phyloP scores from a whole-genome alignment of 1,140 invertebrate genomes.

The Brachionus angularis region DNA sequence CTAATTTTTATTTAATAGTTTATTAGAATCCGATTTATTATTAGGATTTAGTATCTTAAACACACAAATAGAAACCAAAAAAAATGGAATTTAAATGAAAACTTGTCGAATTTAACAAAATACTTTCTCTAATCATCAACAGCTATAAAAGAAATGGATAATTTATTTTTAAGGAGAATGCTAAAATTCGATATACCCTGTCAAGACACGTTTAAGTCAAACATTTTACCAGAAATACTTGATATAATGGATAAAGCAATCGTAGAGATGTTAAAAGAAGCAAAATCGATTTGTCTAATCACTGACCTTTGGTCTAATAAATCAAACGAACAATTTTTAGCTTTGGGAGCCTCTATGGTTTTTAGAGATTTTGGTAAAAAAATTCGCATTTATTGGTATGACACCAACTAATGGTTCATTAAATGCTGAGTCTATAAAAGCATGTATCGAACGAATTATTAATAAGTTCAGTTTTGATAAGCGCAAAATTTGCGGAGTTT shows the following conservation, averaged over 20 bases:
- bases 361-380: neutral
- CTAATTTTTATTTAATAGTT: too few species aligned
- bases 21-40: too few species aligned
- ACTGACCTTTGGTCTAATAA: constrained; percentile 17
- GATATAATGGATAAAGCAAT: constrained; percentile 1
- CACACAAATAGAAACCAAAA: neutral
- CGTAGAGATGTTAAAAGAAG: constrained; percentile 8
- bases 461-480: too few species aligned
- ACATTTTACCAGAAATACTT: neutral
- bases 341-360: constrained; percentile 15
- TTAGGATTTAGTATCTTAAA: too few species aligned
- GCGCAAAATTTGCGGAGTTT: too few species aligned
- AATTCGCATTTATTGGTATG: constrained; percentile 5
- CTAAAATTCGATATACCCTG: neutral
- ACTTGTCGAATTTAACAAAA: neutral
- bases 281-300: constrained; percentile 15
- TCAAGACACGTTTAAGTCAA: neutral
- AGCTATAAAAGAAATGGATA: neutral
- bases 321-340: neutral
- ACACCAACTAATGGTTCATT: neutral
- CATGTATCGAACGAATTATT: too few species aligned
- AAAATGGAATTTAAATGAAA: constrained; percentile 18
- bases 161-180: neutral
- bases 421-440: constrained; percentile 5
- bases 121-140: neutral